phyloP scores from a whole-genome alignment of 2,113 vertebrate species.

The Blennius ocellaris region DNA sequence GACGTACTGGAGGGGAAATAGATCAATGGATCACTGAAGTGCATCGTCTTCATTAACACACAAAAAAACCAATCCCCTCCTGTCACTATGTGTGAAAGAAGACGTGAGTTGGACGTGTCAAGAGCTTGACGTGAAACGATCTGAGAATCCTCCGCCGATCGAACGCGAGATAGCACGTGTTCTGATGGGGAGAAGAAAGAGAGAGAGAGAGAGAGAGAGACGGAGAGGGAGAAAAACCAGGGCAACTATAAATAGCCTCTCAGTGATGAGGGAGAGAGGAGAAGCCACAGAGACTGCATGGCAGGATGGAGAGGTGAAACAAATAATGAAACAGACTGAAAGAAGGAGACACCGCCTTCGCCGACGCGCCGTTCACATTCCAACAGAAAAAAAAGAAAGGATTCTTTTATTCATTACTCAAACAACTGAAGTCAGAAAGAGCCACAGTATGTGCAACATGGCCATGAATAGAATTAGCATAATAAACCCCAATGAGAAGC shows the following conservation, averaged over 20 bases:
- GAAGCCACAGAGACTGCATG: conserved; percentile 65
- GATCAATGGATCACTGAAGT: too few relatives aligned
- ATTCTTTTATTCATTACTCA: conserved; percentile 77
- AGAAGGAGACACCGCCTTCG: conserved; percentile 33
- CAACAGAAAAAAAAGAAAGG: too few relatives aligned
- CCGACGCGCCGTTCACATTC: conserved; percentile 54
- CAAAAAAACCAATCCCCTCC: too few relatives aligned
- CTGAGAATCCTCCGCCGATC: conserved; percentile 17
- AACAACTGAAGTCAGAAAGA: conserved; percentile 77
- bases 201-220: conserved; percentile 54
- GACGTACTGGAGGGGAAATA: too few relatives aligned
- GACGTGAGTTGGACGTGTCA: too few relatives aligned
- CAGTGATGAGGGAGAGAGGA: conserved; percentile 64
- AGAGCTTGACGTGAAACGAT: not conserved
- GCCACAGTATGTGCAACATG: conserved; percentile 74
- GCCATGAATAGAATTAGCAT: conserved; percentile 65
- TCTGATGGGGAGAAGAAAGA: conserved; percentile 54
- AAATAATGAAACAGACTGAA: conserved; percentile 3
- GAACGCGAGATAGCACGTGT: conserved; percentile 49
- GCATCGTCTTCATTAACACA: too few relatives aligned
- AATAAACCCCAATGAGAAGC: conserved; percentile 61
- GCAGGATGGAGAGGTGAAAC: conserved; percentile 59
- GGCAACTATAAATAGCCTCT: conserved; percentile 83
- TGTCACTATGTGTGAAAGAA: too few relatives aligned
- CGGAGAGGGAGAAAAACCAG: conserved; percentile 68